Evolutionary conservation across 2,888 invertebrate species (phyloP).

Genomic region (Craniophora ligustri): DNA sequence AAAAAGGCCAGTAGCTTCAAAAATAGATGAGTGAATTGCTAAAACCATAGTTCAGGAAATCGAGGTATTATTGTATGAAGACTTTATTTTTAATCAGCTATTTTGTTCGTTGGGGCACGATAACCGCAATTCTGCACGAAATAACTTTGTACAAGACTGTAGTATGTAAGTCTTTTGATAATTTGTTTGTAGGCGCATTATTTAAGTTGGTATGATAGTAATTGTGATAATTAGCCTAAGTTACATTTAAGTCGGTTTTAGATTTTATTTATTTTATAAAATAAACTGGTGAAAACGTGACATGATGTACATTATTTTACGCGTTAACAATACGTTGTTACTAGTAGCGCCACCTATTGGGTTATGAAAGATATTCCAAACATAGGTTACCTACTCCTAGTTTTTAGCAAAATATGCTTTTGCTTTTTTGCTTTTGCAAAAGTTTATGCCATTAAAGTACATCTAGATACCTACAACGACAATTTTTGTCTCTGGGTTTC

Average conservation of each 20-base stretch:
- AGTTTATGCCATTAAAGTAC: too few species aligned
- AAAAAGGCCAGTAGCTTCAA: not conserved
- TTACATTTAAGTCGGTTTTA: constrained; percentile 56
- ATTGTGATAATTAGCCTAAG: constrained; percentile 71
- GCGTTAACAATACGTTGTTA: too few species aligned
- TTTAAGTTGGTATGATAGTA: constrained; percentile 48
- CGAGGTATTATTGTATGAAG: constrained; percentile 11
- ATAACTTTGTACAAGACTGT: constrained; percentile 39
- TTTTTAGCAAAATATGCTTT: too few species aligned
- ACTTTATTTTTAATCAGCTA: not conserved
- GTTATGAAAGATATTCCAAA: not conserved
- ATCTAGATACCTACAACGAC: too few species aligned
- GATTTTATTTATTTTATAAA: constrained; percentile 59
- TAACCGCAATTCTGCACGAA: constrained; percentile 23
- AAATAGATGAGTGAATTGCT: not conserved
- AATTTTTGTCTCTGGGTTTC: too few species aligned
- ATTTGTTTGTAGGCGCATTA: constrained; percentile 59
- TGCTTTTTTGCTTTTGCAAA: too few species aligned
- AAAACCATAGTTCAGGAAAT: not conserved
- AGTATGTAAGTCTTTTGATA: constrained; percentile 42
- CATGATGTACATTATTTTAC: not conserved
- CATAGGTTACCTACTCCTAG: too few species aligned
- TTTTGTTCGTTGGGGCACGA: constrained; percentile 14
- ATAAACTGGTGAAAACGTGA: constrained; percentile 49
- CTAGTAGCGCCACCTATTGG: constrained; percentile 17